Percentiles rank a stretch among this genome's conserved stretches.
Evolutionary conservation across 2,113 vertebrate genomes (phyloP).

Genomic region (Nesoenas mayeri): DNA sequence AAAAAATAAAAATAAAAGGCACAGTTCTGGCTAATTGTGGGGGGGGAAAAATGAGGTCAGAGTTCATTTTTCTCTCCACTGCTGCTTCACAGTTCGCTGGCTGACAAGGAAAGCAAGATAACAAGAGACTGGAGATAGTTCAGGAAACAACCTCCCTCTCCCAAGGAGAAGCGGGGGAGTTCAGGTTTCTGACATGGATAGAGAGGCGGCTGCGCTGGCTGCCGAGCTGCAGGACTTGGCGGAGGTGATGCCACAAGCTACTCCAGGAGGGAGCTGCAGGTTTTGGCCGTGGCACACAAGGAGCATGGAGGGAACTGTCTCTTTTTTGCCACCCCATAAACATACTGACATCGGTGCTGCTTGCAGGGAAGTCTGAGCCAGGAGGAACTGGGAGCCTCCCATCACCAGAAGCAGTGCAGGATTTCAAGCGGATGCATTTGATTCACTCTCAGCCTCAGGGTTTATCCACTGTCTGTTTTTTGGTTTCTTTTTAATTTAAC

Average conservation of each 20-base stretch:
- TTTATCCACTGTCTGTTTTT: neutral
- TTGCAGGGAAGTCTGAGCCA: neutral
- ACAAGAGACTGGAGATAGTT: slow-evolving; percentile 44
- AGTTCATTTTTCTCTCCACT: slow-evolving; percentile 47
- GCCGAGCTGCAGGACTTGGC: neutral
- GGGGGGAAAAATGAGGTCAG: slow-evolving; percentile 10
- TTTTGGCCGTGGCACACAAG: neutral
- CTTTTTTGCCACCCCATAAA: neutral
- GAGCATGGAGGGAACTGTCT: neutral
- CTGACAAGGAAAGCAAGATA: slow-evolving; percentile 57
- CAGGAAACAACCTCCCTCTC: neutral
- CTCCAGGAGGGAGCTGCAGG: neutral
- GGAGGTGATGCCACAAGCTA: neutral
- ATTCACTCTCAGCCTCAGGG: neutral
- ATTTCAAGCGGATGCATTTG: neutral
- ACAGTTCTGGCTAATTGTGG: slow-evolving; percentile 43
- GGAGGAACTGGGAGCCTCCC: neutral
- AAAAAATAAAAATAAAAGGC: slow-evolving; percentile 37
- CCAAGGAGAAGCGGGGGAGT: slow-evolving; percentile 28
- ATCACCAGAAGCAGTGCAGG: accelerated
- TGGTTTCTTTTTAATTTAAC: neutral
- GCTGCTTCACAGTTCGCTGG: slow-evolving; percentile 40
- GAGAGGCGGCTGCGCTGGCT: neutral
- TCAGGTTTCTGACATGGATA: neutral
- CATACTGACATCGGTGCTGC: accelerated